Evolutionary conservation across 2,888 invertebrate species (phyloP).

Genomic region (Agapetus fuscipes): DNA sequence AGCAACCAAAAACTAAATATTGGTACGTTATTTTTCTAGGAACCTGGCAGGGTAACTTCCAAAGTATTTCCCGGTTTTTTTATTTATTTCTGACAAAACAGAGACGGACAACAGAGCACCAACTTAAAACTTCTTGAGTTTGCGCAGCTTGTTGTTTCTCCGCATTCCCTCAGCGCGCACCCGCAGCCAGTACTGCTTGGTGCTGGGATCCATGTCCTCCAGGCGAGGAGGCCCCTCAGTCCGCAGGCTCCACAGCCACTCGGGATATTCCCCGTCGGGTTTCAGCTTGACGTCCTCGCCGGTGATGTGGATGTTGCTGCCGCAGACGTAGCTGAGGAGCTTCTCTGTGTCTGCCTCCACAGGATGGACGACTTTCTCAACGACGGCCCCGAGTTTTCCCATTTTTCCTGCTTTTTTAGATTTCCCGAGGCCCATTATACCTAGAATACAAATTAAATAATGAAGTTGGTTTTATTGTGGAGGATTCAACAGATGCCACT

Average conservation of each 20-base stretch:
- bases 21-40: too few relatives aligned
- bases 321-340: constrained; percentile 70
- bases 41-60: too few relatives aligned
- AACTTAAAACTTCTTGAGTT: constrained; percentile 51
- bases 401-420: constrained; percentile 53
- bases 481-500: too few relatives aligned
- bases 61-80: too few relatives aligned
- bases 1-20: too few relatives aligned
- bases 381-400: constrained; percentile 49
- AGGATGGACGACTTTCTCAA: constrained; percentile 64
- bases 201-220: constrained; percentile 66
- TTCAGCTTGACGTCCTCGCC: constrained; percentile 72
- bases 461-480: too few relatives aligned
- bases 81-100: too few relatives aligned
- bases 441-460: constrained; percentile 9
- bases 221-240: constrained; percentile 54
- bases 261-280: constrained; percentile 77
- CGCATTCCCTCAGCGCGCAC: constrained; percentile 55
- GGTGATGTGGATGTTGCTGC: constrained; percentile 71
- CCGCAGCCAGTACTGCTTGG: constrained; percentile 73
- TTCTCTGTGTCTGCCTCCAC: constrained; percentile 78
- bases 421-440: constrained; percentile 37
- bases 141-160: constrained; percentile 52
- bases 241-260: constrained; percentile 79
- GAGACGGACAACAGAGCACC: not conserved